Conservation (phyloP, 1,140 invertebrate species). For the Oedothorax gibbosus region DNA sequence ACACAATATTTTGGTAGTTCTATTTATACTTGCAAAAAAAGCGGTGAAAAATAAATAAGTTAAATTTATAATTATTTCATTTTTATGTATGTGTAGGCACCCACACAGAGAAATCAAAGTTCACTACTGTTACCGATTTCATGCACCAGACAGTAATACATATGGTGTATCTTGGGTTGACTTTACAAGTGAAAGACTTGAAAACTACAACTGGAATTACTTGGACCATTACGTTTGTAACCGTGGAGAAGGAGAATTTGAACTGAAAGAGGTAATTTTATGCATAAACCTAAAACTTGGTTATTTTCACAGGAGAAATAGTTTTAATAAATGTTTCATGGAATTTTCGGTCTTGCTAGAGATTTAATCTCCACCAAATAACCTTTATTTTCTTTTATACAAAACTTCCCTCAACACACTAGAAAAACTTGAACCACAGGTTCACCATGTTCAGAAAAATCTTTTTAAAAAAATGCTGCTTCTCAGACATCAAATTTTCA, state of each 20-base stretch:
- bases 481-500: too few species aligned
- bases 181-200: constrained; percentile 93
- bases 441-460: too few species aligned
- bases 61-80: constrained; percentile 13
- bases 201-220: constrained; percentile 98
- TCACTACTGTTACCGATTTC: constrained; percentile 90
- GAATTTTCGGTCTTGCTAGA: background rate
- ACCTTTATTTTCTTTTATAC: too few species aligned
- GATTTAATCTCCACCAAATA: background rate
- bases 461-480: background rate
- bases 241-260: constrained; percentile 86
- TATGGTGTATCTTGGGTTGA: constrained; percentile 96
- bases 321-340: too few species aligned
- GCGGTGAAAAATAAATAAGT: background rate
- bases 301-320: background rate
- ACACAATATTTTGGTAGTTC: too few species aligned
- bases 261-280: constrained; percentile 79
- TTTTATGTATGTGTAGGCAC: constrained; percentile 75
- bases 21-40: too few species aligned
- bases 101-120: constrained; percentile 91
- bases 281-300: background rate
- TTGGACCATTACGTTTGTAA: constrained; percentile 97
- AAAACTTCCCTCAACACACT: too few species aligned
- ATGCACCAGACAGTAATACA: constrained; percentile 90
- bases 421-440: too few species aligned